These are phyloP conservation scores for Azorinus chamasolen DNA, from an alignment of 2,888 invertebrate genomes.

Conservation along the genomic window DNA sequence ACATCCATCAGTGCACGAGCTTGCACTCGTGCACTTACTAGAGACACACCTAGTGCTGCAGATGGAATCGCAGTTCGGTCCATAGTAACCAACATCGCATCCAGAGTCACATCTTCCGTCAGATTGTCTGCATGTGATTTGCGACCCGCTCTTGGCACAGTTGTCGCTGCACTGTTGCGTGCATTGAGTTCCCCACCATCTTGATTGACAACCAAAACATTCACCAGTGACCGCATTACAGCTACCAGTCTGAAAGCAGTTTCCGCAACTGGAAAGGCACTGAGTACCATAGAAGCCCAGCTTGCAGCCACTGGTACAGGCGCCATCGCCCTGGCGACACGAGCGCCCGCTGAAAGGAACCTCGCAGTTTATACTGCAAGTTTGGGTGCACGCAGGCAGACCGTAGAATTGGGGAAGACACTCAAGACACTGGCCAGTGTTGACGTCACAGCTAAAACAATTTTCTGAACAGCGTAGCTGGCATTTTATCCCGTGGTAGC, in stretches of 20 bases:
- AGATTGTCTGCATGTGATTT: background rate
- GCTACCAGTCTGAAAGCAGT: slow-evolving; percentile 11
- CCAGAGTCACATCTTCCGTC: slow-evolving; percentile 39
- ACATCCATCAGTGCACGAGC: slow-evolving; percentile 37
- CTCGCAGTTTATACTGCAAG: slow-evolving; percentile 40
- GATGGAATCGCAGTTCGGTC: slow-evolving; percentile 7
- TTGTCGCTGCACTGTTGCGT: slow-evolving; percentile 7
- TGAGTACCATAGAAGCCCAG: slow-evolving; percentile 29
- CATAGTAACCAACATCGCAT: slow-evolving; percentile 41
- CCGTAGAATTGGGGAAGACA: slow-evolving; percentile 31
- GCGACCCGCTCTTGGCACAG: slow-evolving; percentile 11
- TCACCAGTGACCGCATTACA: slow-evolving; percentile 27
- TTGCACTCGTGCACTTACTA: slow-evolving; percentile 17
- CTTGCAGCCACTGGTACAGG: slow-evolving; percentile 36
- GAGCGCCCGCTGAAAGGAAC: background rate
- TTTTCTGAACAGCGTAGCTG: slow-evolving; percentile 7
- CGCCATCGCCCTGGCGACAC: slow-evolving; percentile 24
- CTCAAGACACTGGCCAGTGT: slow-evolving; percentile 17
- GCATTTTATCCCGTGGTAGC: slow-evolving; percentile 22
- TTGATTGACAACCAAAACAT: slow-evolving; percentile 18
- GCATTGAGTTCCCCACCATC: slow-evolving; percentile 31
- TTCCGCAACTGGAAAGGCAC: slow-evolving; percentile 34
- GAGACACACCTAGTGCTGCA: slow-evolving; percentile 32
- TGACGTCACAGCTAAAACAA: slow-evolving; percentile 33
- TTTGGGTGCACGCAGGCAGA: slow-evolving; percentile 13